Evolutionary conservation across 1,140 invertebrate genomes (phyloP).

Genomic region (Apis cerana): DNA sequence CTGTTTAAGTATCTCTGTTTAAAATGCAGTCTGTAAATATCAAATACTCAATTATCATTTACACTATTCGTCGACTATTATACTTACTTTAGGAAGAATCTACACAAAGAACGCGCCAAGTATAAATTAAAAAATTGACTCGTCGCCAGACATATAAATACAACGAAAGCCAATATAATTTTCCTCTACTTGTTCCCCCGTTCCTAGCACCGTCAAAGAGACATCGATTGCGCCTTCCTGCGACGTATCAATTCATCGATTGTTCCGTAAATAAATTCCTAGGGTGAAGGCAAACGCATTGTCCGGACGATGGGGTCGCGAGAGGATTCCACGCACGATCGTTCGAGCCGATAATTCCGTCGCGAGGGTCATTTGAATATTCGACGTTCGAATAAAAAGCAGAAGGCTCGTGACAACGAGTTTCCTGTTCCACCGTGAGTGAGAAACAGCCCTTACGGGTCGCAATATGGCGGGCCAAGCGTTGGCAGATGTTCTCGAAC

Average conservation of each 20-base stretch:
- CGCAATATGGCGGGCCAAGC: background rate
- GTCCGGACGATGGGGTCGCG: slow-evolving; percentile 1
- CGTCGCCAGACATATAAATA: background rate
- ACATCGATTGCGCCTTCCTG: background rate
- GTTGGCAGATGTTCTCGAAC: slow-evolving; percentile 45
- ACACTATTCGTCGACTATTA: too few relatives aligned
- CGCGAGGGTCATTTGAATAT: slow-evolving; percentile 73
- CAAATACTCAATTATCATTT: too few relatives aligned
- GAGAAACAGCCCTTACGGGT: slow-evolving; percentile 9
- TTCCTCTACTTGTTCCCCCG: background rate
- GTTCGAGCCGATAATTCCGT: slow-evolving; percentile 55
- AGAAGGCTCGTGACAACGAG: slow-evolving; percentile 16
- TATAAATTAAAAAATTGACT: background rate
- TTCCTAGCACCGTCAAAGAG: background rate
- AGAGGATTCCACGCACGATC: slow-evolving; percentile 61
- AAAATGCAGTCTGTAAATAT: too few relatives aligned
- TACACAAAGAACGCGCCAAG: too few relatives aligned
- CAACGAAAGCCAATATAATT: background rate
- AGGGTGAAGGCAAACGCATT: slow-evolving; percentile 6
- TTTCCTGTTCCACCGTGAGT: slow-evolving; percentile 2
- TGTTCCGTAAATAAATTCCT: slow-evolving; percentile 2
- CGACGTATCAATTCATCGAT: slow-evolving; percentile 1
- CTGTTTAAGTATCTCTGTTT: too few relatives aligned
- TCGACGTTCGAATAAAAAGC: slow-evolving; percentile 69
- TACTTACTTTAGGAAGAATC: too few relatives aligned